Evolutionary conservation across 1,140 invertebrate species (phyloP), one percentile per base, ranked within the genome.

Genomic region (Apis cerana): DNA sequence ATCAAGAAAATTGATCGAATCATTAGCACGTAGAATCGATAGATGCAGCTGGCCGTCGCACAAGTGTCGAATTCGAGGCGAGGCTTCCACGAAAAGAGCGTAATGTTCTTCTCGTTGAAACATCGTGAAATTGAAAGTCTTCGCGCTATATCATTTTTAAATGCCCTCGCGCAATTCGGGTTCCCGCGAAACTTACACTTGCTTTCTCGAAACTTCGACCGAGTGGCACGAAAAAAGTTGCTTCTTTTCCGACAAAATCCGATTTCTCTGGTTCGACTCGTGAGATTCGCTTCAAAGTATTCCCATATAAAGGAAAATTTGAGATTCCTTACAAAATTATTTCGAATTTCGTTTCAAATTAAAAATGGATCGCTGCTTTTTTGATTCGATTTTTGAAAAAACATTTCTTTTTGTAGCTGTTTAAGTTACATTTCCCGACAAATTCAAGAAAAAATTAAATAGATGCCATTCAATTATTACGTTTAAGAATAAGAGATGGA

Each of bases 121-220:
- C 15, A 4, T 33, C 19, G 71, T 21, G 27, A 58, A 59, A 54
- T 58, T 68, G 54, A 76, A 82, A 76, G 72, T 61, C 74, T 69
- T 61, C 72, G 59, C 27, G 80, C 19, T 23, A 19, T 23, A 56
- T 17, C 33, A 1, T 19, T 58, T 54, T 13, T 68, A 15, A 13
- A 82, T 21, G 27, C 72, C 21, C 23, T 48, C 59, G 27, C 69
- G 43, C 69, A 15, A 72, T 27, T 23, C 54, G 23, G 52, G 43
- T 76, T 33, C 27, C 43, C 23, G 23, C 80, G 56, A 68, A 76
- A 56, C 54, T 82, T 52, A 23, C 54, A n/a, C 54, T 12, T 17
- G 79, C 52, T 52, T 81, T 65, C 62, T 67, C 12, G 33, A 59
- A 19, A 50, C 19, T 74, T 54, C 52, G 62, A 81, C 59, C 70